phyloP scores from a whole-genome alignment of 2,113 vertebrate species.

The Albula glossodonta region DNA sequence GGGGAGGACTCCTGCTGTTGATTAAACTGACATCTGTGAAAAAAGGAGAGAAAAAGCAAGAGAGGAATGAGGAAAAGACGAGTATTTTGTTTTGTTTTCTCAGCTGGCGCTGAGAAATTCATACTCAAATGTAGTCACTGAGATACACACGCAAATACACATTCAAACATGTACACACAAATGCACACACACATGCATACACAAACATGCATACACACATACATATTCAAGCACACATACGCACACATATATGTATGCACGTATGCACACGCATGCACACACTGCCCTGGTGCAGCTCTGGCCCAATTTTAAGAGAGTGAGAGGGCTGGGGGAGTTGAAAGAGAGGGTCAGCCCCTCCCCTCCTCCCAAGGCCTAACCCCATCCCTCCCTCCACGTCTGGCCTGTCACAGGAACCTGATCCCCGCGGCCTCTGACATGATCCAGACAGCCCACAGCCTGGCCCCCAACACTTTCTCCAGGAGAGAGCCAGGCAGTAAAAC shows the following conservation, averaged over 20 bases:
- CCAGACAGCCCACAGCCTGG: constrained; percentile 93
- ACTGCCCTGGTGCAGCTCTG: no score
- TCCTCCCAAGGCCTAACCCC: constrained; percentile 32
- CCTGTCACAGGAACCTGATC: constrained; percentile 97
- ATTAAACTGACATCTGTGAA: constrained; percentile 34
- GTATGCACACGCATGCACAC: no score
- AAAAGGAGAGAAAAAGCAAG: not conserved
- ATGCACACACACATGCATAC: not conserved
- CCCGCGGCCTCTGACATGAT: constrained; percentile 98
- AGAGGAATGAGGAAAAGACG: not conserved
- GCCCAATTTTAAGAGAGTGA: constrained; percentile 32
- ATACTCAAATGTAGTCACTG: not conserved
- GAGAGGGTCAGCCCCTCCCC: constrained; percentile 71
- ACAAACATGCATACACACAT: not conserved
- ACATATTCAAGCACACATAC: not conserved
- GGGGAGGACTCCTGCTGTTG: constrained; percentile 13
- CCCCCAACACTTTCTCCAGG: constrained; percentile 94
- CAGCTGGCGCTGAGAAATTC: constrained; percentile 70
- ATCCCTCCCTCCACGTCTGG: constrained; percentile 81
- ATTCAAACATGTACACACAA: not conserved
- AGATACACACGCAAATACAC: not conserved
- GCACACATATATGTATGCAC: no score
- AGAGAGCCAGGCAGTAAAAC: constrained; percentile 98
- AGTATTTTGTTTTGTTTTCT: constrained; percentile 74
- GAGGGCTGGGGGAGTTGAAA: constrained; percentile 68